Evolutionary conservation across 2,888 invertebrate genomes (phyloP).

Genomic region (Volucella bombylans): DNA sequence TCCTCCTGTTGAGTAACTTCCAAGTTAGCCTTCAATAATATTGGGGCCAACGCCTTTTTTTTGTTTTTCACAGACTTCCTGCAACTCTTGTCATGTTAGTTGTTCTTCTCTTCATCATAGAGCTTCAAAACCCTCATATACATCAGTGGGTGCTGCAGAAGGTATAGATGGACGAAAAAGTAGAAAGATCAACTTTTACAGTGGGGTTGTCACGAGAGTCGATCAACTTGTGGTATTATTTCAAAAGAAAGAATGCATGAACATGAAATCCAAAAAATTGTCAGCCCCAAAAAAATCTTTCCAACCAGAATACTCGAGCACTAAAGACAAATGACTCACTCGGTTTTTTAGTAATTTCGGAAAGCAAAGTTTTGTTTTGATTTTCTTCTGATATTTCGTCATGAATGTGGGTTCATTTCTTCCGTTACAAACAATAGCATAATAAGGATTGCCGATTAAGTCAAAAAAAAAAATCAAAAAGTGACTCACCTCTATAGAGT

Average conservation of each 20-base stretch:
- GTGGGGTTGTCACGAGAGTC: constrained; percentile 99
- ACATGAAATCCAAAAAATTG: constrained; percentile 38
- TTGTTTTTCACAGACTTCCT: constrained; percentile 95
- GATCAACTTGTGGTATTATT: constrained; percentile 90
- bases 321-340: too few species aligned
- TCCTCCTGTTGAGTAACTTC: constrained; percentile 94
- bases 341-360: too few species aligned
- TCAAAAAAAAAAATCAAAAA: too few species aligned
- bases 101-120: constrained; percentile 93
- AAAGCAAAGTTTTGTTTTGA: too few species aligned
- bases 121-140: constrained; percentile 98
- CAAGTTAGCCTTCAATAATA: constrained; percentile 89
- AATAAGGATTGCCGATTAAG: too few species aligned
- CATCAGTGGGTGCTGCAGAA: constrained; percentile 98
- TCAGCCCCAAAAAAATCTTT: too few species aligned
- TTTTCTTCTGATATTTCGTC: too few species aligned
- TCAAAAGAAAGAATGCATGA: constrained; percentile 19
- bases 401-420: too few species aligned
- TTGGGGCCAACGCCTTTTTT: constrained; percentile 91
- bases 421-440: too few species aligned
- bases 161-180: constrained; percentile 93
- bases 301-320: too few species aligned
- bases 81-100: constrained; percentile 98
- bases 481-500: too few species aligned
- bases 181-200: constrained; percentile 93